Conservation (phyloP, 2,797 vertebrate species). For the Botia almorhae region DNA sequence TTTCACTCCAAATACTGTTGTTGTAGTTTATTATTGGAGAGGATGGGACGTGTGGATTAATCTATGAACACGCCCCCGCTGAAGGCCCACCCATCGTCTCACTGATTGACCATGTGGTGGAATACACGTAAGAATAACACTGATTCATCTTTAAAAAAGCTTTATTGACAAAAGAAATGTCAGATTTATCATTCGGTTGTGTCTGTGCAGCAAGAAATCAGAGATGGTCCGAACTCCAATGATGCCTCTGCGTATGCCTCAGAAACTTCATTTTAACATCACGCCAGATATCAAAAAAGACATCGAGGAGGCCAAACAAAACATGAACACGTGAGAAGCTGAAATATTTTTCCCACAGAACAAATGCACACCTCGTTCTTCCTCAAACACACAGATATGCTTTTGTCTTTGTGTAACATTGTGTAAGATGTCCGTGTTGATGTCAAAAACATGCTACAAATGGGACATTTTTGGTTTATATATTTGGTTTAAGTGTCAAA, state of each 20-base stretch:
- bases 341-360: background rate
- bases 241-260: slow-evolving; percentile 82
- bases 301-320: slow-evolving; percentile 90
- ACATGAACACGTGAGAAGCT: slow-evolving; percentile 84
- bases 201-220: slow-evolving; percentile 78
- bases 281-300: slow-evolving; percentile 87
- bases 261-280: slow-evolving; percentile 90
- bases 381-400: background rate
- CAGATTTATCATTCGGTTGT: background rate
- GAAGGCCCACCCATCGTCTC: slow-evolving; percentile 93
- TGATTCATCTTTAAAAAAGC: background rate
- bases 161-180: background rate
- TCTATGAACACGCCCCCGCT: slow-evolving; percentile 91
- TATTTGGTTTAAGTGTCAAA: too few species aligned
- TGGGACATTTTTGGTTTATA: too few species aligned
- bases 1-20: background rate
- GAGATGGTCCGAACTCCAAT: slow-evolving; percentile 74
- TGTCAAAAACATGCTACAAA: background rate
- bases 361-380: background rate
- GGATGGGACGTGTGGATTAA: slow-evolving; percentile 90
- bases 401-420: too few species aligned
- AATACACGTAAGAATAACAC: slow-evolving; percentile 87
- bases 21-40: slow-evolving; percentile 91
- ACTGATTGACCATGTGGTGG: slow-evolving; percentile 90
- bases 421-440: too few species aligned